Percentiles rank a stretch among this genome's conserved stretches.
phyloP scores from a whole-genome alignment of 1,140 invertebrate species.

The Psix sp. region DNA sequence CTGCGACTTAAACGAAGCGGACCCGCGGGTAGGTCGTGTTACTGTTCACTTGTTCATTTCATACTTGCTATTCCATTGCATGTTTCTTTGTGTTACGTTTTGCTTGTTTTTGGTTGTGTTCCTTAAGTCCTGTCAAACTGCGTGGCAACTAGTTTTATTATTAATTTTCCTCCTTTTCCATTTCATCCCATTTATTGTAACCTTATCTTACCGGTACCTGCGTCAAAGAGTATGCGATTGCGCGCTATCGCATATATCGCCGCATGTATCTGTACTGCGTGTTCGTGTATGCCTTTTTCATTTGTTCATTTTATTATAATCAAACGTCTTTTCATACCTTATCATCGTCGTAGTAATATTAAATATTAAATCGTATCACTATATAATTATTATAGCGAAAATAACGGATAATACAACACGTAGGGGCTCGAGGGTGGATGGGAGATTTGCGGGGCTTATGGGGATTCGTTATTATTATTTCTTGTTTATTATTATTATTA shows the following conservation, averaged over 20 bases:
- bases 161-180: constrained; percentile 60
- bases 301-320: constrained; percentile 66
- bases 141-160: constrained; percentile 73
- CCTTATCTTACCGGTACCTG: constrained; percentile 56
- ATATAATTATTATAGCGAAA: constrained; percentile 78
- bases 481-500: constrained; percentile 41
- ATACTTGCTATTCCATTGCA: constrained; percentile 62
- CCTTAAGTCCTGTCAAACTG: constrained; percentile 70
- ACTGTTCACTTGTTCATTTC: constrained; percentile 65
- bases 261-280: constrained; percentile 62
- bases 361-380: constrained; percentile 76
- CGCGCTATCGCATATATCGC: constrained; percentile 60
- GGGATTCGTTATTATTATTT: constrained; percentile 35
- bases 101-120: constrained; percentile 50
- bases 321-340: constrained; percentile 77
- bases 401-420: constrained; percentile 78
- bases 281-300: constrained; percentile 59
- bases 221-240: constrained; percentile 59
- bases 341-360: constrained; percentile 78
- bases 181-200: constrained; percentile 65
- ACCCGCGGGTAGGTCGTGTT: constrained; percentile 78
- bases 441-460: constrained; percentile 37
- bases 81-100: constrained; percentile 63
- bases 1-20: constrained; percentile 75
- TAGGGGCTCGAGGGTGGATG: constrained; percentile 71